Base-by-base conservation (phyloP, 2,888 invertebrate genomes). In the Galeopsomyia nigrocyanea region DNA sequence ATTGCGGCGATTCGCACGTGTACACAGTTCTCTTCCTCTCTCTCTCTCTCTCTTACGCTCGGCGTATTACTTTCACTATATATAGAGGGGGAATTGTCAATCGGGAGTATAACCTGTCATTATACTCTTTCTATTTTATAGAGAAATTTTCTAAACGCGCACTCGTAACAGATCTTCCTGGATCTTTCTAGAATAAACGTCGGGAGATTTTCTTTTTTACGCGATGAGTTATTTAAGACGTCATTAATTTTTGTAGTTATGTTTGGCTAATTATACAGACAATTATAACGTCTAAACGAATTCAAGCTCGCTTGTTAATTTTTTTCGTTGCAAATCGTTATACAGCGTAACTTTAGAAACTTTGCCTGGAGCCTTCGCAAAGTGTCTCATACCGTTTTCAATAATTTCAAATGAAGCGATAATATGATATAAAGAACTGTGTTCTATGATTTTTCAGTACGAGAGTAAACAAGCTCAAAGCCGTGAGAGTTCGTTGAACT, bases 401-500 rank as follows among this genome's bases (percentile, higher is more conserved):
- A 7, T 10, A 39, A 39, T 39, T 39, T 39, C 39, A 7, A 39
- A 10, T 7, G 39, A 39, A 7, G 13, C 39, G 13, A 9, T 39
- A 39, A 9, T 39, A 39, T 10, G 26, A 26, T 26, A 26, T 3
- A 26, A 5, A 26, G 26, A 2, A 26, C 26, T n/a, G 5, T 26
- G 2, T 26, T 5, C 26, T 1, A 39, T 39, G 39, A 39, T 39
- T 13, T 82, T 81, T 55, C 77, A 87, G 86, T 85, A 86, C 75
- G 83, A 80, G 57, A 77, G 77, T 14, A 69, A 75, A 58, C 67
- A 53, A 55, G 76, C 70, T 60, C 73, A 73, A 63, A 78, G 79
- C 51, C 74, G 68, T 47, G 56, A 72, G 75, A 78, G 76, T 77
- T 82, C 83, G 13, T 17, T 77, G 46, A 50, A 6, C 31, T 70